Evolutionary conservation across 2,797 vertebrate genomes (phyloP).

Genomic region (Epinephelus coioides): DNA sequence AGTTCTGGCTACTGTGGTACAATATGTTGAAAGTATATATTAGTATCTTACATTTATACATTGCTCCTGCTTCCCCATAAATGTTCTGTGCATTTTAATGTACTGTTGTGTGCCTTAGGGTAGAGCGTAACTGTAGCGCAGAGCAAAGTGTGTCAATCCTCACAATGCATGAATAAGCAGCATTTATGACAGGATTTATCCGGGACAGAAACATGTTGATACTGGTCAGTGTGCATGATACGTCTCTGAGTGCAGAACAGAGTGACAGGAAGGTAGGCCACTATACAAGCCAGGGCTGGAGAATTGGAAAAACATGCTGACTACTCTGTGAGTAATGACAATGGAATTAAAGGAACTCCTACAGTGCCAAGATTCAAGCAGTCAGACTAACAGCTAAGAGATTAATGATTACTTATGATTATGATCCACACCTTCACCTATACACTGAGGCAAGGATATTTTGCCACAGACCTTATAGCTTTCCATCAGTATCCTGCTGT

Average conservation of each 20-base stretch:
- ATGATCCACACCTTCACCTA: not conserved
- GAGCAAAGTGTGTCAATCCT: not conserved
- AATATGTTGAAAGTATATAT: no score
- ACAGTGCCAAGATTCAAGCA: conserved; percentile 23
- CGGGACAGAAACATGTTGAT: conserved; percentile 39
- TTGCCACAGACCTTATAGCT: not conserved
- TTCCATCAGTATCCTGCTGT: not conserved
- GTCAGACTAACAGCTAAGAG: not conserved
- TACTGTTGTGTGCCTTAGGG: not conserved
- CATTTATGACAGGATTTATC: not conserved
- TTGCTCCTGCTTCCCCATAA: not conserved
- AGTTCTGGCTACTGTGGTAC: no score
- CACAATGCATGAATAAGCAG: not conserved
- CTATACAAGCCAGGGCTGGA: conserved; percentile 48
- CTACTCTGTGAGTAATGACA: conserved; percentile 61
- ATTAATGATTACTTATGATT: not conserved
- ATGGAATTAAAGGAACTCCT: conserved; percentile 64
- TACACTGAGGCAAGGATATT: not conserved
- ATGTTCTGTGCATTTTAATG: no score
- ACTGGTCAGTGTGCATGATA: conserved; percentile 31
- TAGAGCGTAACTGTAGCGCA: not conserved
- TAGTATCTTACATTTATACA: not conserved
- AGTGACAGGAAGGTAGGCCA: conserved; percentile 34
- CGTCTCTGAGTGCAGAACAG: conserved; percentile 19
- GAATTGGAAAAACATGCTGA: conserved; percentile 53